Conservation (phyloP, 2,888 invertebrate species). For the Ophioninae sp. region DNA sequence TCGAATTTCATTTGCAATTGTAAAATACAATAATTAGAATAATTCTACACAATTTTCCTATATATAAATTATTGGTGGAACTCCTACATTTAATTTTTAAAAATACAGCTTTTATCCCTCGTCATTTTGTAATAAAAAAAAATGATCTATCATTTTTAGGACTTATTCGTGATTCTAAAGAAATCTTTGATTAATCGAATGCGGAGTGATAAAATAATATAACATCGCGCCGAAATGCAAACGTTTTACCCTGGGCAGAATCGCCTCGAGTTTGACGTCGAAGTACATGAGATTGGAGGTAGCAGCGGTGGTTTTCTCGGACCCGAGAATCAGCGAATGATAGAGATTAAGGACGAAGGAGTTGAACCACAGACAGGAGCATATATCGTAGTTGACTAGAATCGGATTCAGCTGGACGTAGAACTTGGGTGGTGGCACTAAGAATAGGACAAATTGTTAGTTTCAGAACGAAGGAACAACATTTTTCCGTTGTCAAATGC, state of each 20-base stretch:
- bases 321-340: constrained; percentile 85
- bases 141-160: neutral
- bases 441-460: neutral
- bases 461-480: neutral
- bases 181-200: neutral
- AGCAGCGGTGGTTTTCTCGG: constrained; percentile 73
- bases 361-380: constrained; percentile 96
- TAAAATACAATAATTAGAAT: neutral
- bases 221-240: neutral
- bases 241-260: constrained; percentile 92
- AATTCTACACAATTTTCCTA: neutral
- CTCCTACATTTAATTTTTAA: no score
- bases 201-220: neutral
- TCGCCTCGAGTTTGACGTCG: constrained; percentile 94
- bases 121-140: neutral
- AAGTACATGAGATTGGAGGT: constrained; percentile 84
- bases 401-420: constrained; percentile 96
- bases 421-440: constrained; percentile 96
- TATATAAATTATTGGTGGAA: neutral
- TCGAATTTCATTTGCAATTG: constrained; percentile 28
- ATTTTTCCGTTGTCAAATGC: neutral
- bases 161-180: neutral
- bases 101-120: no score
- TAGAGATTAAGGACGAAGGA: constrained; percentile 95
- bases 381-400: constrained; percentile 92